Base-by-base conservation (phyloP, 2,797 vertebrate species). In the Argentina silus region DNA sequence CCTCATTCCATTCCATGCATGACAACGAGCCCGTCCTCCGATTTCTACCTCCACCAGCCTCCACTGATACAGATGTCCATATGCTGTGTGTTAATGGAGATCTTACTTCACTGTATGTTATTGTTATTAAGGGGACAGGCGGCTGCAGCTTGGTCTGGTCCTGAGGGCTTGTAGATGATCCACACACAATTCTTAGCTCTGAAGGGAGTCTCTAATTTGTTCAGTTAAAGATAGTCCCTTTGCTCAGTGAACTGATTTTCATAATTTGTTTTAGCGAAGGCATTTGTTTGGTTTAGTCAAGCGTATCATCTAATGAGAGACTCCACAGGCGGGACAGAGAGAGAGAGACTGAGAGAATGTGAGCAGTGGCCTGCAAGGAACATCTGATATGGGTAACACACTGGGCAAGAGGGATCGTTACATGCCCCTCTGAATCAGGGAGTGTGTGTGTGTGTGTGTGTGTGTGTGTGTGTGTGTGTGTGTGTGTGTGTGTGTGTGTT, bases 381-480 rank as follows among this genome's bases (percentile, higher is more conserved):
- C 3, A 17, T 45, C 9, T 65, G 43, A 45, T 45, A 19, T 17
- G 43, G 15, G 42, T 65, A 64, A 15, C 3, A 43, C 8, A 19
- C 43, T 10, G 43, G 7, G 15, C 43, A 44, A 9, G 36, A 9
- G 63, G 63, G 63, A 7, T 9, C 15, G 21, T 17, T 48, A 47
- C 44, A 66, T 45, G 27, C 66, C 73, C 70, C 69, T 80, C 83
- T 83, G 78, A 78, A 82, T 77, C 70, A 79, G 76, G 67, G 77
- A 70, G 64, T 19, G 19, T 59, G 56, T 19, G 19, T 9, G 21
- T 9, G 47, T 73, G 72, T 70, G 57, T 73, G 71, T 78, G 72
- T 71, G 68, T 70, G 57, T 17, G 62, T 19, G 45, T n/a, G 72
- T 15, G n/a, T 36, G 27, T 4, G 27, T 36, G 21, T 61, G 17